Evolutionary conservation across 2,797 vertebrate genomes (phyloP).

Genomic region (Dryobates pubescens): DNA sequence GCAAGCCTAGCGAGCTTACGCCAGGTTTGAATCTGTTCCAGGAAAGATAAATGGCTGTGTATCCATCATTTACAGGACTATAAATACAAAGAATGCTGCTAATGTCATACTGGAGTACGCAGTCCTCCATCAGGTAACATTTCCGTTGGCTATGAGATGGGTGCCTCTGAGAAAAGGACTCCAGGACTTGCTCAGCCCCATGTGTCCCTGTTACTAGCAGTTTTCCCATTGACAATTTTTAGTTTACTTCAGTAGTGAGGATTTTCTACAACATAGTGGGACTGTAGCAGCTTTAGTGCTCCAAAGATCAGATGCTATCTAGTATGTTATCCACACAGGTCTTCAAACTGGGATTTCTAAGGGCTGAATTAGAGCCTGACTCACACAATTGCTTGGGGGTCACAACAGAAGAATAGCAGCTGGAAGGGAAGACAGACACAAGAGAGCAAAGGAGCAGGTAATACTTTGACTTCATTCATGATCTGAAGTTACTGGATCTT

Average conservation of each 20-base stretch:
- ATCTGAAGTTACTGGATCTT: constrained; percentile 8
- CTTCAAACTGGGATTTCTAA: neutral
- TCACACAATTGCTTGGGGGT: neutral
- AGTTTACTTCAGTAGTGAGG: neutral
- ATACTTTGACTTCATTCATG: neutral
- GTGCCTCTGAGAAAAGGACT: neutral
- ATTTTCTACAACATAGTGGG: neutral
- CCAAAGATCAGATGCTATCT: neutral
- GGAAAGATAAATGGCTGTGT: constrained; percentile 10
- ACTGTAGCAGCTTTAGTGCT: neutral
- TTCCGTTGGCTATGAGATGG: neutral
- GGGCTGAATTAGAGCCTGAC: neutral
- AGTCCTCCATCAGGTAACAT: constrained; percentile 40
- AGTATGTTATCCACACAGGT: too few relatives aligned
- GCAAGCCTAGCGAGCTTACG: neutral
- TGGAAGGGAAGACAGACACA: neutral
- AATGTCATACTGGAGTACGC: constrained; percentile 1
- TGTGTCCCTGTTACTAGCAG: neutral
- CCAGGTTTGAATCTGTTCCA: constrained; percentile 43
- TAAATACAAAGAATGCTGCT: constrained; percentile 12
- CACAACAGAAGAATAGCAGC: neutral
- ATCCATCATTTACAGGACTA: constrained; percentile 42
- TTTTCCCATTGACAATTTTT: neutral
- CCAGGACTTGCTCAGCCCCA: neutral
- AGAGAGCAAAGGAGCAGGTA: neutral